Evolutionary conservation across 2,797 vertebrate genomes (phyloP).

Genomic region (Orientallactaga sibirica): DNA sequence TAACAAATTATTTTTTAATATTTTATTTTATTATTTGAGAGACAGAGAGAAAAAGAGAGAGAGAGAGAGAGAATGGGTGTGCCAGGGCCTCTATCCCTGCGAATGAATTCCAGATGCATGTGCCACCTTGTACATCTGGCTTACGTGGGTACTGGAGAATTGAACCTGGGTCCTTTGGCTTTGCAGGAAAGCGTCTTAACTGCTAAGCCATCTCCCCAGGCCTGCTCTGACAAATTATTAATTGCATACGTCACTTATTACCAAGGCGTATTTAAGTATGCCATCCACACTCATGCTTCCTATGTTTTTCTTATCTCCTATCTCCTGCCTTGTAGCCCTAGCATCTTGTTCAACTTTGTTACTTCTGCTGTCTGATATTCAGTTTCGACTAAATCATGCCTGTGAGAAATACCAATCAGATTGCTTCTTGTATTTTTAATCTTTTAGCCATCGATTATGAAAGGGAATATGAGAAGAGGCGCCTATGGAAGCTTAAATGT

Average conservation of each 20-base stretch:
- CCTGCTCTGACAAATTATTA: background rate
- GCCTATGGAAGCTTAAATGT: slow-evolving; percentile 42
- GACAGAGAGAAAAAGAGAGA: no score
- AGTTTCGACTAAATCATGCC: background rate
- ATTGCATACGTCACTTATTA: background rate
- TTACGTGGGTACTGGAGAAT: no score
- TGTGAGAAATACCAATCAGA: background rate
- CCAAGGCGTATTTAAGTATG: slow-evolving; percentile 35
- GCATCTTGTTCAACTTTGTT: background rate
- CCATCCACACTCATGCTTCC: no score
- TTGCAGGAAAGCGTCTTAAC: no score
- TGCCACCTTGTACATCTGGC: no score
- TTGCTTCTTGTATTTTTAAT: slow-evolving; percentile 42
- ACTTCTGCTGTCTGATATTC: background rate
- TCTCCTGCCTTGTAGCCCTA: background rate
- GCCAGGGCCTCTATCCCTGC: no score
- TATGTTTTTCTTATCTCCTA: background rate
- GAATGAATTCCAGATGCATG: no score
- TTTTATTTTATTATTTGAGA: no score
- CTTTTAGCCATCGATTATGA: slow-evolving; percentile 69
- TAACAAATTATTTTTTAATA: background rate
- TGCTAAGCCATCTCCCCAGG: background rate
- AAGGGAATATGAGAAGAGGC: slow-evolving; percentile 74
- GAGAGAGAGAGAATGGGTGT: no score
- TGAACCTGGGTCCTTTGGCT: no score